Percentiles rank a stretch among this genome's conserved stretches.
phyloP scores from a whole-genome alignment of 2,888 invertebrate genomes.

The Ennomos quercinarius region DNA sequence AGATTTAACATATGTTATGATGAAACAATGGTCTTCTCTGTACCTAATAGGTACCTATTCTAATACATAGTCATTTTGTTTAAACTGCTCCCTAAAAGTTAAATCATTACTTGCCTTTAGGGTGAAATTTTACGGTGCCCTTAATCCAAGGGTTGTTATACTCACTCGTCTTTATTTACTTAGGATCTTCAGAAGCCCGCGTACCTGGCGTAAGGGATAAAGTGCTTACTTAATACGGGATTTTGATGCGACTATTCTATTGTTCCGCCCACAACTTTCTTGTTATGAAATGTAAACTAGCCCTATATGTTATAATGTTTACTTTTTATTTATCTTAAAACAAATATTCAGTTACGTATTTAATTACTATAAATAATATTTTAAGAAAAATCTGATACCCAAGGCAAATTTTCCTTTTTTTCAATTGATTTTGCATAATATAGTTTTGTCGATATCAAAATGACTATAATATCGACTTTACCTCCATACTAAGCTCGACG shows the following conservation, averaged over 20 bases:
- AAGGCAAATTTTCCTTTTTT: too few species aligned
- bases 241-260: constrained; percentile 5
- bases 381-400: too few species aligned
- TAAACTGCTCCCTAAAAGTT: constrained; percentile 1
- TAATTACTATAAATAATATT: too few species aligned
- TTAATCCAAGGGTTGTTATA: constrained; percentile 24
- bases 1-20: too few species aligned
- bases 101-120: constrained; percentile 21
- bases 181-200: constrained; percentile 30
- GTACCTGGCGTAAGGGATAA: constrained; percentile 21
- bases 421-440: too few species aligned
- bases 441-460: constrained; percentile 7
- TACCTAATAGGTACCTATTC: too few species aligned
- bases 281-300: too few species aligned
- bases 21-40: too few species aligned
- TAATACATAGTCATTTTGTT: too few species aligned
- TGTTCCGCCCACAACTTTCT: constrained; percentile 1
- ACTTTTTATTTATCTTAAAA: too few species aligned
- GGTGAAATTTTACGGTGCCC: constrained; percentile 18
- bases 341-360: too few species aligned
- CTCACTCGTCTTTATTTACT: constrained; percentile 30
- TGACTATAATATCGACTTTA: constrained; percentile 26
- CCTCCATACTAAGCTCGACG: constrained; percentile 32
- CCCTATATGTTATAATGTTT: too few species aligned
- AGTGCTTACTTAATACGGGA: constrained; percentile 18